Evolutionary conservation across 2,113 vertebrate species (phyloP).

Genomic region (Etheostoma spectabile): DNA sequence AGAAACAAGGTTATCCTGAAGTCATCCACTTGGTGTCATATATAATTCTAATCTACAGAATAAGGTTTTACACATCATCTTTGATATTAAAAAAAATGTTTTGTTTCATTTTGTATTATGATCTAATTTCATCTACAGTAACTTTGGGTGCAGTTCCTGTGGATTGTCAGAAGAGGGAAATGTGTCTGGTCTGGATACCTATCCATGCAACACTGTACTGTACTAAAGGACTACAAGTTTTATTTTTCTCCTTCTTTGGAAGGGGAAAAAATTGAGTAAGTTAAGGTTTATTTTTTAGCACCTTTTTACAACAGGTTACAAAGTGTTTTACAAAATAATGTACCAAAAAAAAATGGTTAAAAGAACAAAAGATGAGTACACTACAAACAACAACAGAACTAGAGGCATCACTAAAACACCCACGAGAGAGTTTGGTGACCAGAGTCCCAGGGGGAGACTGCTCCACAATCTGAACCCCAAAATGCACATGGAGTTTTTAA

Average conservation of each 20-base stretch:
- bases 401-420: too few relatives aligned
- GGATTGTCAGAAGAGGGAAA: slow-evolving; percentile 50
- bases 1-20: background rate
- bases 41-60: slow-evolving; percentile 29
- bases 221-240: background rate
- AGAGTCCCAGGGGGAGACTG: too few relatives aligned
- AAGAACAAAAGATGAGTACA: too few relatives aligned
- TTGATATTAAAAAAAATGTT: background rate
- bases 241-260: background rate
- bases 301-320: too few relatives aligned
- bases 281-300: too few relatives aligned
- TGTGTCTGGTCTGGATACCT: background rate
- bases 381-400: too few relatives aligned
- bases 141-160: slow-evolving; percentile 26
- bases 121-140: background rate
- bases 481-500: too few relatives aligned
- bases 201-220: background rate
- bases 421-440: too few relatives aligned
- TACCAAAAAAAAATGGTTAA: too few relatives aligned
- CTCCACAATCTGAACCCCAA: too few relatives aligned
- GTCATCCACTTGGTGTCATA: slow-evolving; percentile 11
- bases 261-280: background rate
- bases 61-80: slow-evolving; percentile 2
- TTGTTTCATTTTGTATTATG: slow-evolving; percentile 10
- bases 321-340: too few relatives aligned